These are phyloP conservation scores for Idaea aversata DNA, from an alignment of 2,888 invertebrate genomes.

Conservation along the genomic window DNA sequence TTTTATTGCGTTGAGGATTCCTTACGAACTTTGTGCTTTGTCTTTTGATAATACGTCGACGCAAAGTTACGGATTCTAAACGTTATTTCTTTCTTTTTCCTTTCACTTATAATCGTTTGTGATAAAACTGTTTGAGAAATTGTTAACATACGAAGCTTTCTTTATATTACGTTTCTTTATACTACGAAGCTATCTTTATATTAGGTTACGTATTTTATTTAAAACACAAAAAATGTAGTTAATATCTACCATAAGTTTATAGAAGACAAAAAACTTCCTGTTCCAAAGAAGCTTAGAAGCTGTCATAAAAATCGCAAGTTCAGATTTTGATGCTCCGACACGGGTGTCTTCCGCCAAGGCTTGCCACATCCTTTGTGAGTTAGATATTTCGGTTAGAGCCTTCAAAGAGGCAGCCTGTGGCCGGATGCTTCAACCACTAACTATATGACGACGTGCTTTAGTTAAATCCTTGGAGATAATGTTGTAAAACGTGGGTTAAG, in stretches of 20 bases:
- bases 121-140: neutral
- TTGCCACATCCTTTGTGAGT: constrained; percentile 52
- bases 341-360: constrained; percentile 38
- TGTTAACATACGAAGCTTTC: neutral
- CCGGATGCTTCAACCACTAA: constrained; percentile 47
- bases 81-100: neutral
- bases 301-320: constrained; percentile 7
- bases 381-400: constrained; percentile 41
- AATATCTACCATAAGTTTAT: neutral
- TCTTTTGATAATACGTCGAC: constrained; percentile 33
- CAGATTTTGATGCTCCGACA: constrained; percentile 20
- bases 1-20: constrained; percentile 48
- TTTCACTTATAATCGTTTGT: neutral
- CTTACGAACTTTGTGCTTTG: constrained; percentile 39
- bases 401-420: constrained; percentile 39
- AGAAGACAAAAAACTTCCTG: neutral
- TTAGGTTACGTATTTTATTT: no score
- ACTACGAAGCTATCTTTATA: neutral
- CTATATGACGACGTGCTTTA: constrained; percentile 31
- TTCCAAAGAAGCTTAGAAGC: neutral
- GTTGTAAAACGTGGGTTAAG: constrained; percentile 26
- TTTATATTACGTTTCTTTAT: neutral
- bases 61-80: constrained; percentile 17
- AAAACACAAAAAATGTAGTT: neutral
- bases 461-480: constrained; percentile 36